These are phyloP conservation scores for Cyphomyrus plagiostoma DNA, from an alignment of 2,113 vertebrate genomes.

Conservation along the genomic window DNA sequence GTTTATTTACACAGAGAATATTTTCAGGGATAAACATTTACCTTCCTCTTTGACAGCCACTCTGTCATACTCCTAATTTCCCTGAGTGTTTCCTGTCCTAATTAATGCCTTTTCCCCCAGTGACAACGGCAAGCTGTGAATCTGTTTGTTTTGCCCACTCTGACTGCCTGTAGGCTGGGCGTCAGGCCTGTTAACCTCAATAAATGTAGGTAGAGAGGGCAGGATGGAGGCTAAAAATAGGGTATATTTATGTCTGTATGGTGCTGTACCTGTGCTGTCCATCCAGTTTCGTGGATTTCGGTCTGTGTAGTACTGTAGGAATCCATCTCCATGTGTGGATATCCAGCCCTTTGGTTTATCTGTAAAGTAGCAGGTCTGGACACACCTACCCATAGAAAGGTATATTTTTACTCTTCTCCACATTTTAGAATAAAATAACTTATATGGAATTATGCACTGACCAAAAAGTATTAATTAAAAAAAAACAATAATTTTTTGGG, in stretches of 20 bases:
- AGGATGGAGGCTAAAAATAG: not conserved
- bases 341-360: not conserved
- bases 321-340: not conserved
- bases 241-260: not conserved
- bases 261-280: not conserved
- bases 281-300: not conserved
- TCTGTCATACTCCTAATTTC: not conserved
- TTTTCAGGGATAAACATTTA: not conserved
- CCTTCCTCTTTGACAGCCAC: not conserved
- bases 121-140: not conserved
- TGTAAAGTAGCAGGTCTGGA: not conserved
- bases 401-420: not conserved
- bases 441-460: not conserved
- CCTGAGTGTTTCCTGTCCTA: constrained; percentile 2
- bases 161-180: constrained; percentile 1
- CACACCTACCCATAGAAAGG: not conserved
- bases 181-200: not conserved
- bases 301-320: not conserved
- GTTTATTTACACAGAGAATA: constrained; percentile 6
- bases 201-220: constrained; percentile 5
- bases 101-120: not conserved
- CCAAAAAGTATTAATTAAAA: not conserved
- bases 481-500: not conserved
- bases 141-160: constrained; percentile 4
- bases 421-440: not conserved